Conservation (phyloP, 2,113 vertebrate species). For the Oxyruncus cristatus region DNA sequence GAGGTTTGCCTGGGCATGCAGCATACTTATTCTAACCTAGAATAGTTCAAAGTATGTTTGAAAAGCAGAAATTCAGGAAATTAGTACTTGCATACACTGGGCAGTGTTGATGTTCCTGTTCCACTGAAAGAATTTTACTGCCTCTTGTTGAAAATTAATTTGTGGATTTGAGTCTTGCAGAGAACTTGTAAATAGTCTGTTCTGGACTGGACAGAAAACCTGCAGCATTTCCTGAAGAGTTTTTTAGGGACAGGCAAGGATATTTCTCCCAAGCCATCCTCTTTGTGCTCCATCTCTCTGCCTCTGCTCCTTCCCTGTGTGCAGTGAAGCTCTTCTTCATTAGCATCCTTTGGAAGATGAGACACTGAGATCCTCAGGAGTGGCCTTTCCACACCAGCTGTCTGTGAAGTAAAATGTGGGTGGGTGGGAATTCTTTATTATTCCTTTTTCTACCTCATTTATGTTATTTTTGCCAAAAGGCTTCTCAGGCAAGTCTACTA, state of each 20-base stretch:
- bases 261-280: neutral
- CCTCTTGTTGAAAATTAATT: neutral
- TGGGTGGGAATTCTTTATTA: neutral
- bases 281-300: neutral
- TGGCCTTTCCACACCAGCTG: neutral
- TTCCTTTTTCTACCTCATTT: neutral
- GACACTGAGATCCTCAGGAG: neutral
- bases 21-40: constrained; percentile 7
- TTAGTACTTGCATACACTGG: neutral
- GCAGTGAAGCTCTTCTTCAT: neutral
- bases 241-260: neutral
- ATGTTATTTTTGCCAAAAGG: neutral
- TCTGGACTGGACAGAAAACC: neutral
- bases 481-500: neutral
- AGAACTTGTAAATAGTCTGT: neutral
- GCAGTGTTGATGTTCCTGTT: neutral
- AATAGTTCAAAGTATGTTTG: neutral
- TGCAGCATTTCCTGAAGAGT: neutral
- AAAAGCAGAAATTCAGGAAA: neutral
- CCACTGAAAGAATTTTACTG: neutral
- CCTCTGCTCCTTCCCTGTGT: neutral
- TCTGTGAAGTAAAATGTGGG: neutral
- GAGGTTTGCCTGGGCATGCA: constrained; percentile 25
- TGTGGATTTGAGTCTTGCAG: neutral
- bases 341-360: neutral